Base-by-base conservation (phyloP, 2,797 vertebrate genomes). In the Gadopsis bispinosus region DNA sequence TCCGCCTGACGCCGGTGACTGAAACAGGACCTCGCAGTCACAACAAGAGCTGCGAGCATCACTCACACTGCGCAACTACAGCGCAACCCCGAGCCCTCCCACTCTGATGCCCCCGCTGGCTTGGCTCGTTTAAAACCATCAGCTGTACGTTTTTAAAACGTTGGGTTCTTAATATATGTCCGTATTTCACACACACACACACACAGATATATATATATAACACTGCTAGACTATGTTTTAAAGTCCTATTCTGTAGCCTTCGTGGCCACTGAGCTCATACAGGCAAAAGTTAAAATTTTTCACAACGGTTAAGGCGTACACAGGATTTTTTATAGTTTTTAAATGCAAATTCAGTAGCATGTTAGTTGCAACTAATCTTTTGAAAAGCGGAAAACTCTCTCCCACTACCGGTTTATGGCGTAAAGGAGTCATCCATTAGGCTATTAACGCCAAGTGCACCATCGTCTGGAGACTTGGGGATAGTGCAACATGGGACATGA, bases 1-100 rank as follows among this genome's bases (percentile, higher is more conserved):
- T 79, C 95, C 83, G 93, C 78, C 83, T 93, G 95, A 96, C 95
- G 95, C 95, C 95, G 96, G 83, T 85, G 75, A 83, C 76, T 96
- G 95, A 95, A 96, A 97, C 93, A 85, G 92, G 94, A 97, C 86
- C 88, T 92, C 68, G 20, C 78, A 92, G 75, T 87, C 89, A 92
- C 61, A 90, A 92, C 91, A 90, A 93, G 92, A 93, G 93, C 91
- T 83, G 91, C 90, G 81, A 92, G 89, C 87, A 88, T 87, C 91
- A 78, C 75, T 78, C 84, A 68, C 84, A 82, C 88, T 84, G 88
- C 85, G 87, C 88, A 91, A 75, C 68, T 59, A 81, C 20, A 58
- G 78, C 79, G 66, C 77, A 63, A 62, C 77, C 43, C 19, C 69
- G 73, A 89, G 68, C 88, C 89, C 93, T 92, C 92, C 92, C 89